A percentile compares a stretch with the other conserved stretches of the same genome.
Conservation (phyloP, 2,797 vertebrate species). For the Coluber constrictor region DNA sequence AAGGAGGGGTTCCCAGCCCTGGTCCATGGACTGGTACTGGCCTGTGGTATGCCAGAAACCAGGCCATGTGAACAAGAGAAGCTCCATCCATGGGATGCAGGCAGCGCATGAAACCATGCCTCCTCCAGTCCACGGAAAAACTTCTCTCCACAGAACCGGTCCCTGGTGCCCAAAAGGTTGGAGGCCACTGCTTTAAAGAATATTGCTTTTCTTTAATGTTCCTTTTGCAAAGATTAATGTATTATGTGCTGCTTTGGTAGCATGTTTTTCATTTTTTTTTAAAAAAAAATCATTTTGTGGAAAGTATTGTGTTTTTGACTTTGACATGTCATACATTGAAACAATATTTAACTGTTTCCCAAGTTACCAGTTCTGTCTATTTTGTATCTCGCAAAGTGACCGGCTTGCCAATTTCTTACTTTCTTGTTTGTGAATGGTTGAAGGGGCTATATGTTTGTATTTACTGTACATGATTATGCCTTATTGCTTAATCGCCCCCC, state of each 20-base stretch:
- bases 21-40: neutral
- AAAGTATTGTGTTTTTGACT: neutral
- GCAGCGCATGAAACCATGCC: neutral
- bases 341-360: neutral
- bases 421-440: neutral
- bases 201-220: neutral
- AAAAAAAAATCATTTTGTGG: neutral
- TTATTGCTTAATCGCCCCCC: neutral
- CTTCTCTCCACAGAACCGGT: neutral
- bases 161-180: neutral
- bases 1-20: neutral
- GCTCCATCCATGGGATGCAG: neutral
- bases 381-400: neutral
- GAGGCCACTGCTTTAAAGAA: neutral
- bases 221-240: neutral
- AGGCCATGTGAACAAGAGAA: neutral
- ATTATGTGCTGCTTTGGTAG: neutral
- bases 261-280: neutral
- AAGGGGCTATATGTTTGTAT: neutral
- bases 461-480: neutral
- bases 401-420: neutral
- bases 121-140: neutral
- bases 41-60: neutral
- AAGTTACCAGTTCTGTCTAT: neutral
- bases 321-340: neutral